phyloP scores from a whole-genome alignment of 2,113 vertebrate genomes.

The Balaenoptera acutorostrata region DNA sequence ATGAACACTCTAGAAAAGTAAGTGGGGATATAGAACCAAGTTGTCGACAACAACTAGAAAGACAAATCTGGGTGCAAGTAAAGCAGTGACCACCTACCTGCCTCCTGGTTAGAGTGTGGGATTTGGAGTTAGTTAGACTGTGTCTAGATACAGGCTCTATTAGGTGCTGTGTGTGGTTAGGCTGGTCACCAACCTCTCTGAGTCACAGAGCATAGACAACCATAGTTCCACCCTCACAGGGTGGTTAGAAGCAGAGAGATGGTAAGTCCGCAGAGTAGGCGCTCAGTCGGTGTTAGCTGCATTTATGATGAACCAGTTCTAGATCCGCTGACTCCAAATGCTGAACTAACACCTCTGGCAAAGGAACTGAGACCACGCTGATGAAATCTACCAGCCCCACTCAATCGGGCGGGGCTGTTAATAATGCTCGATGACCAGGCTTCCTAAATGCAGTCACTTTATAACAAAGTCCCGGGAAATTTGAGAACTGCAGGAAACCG shows the following conservation, averaged over 20 bases:
- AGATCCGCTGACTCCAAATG: not conserved
- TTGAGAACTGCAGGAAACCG: fast-evolving
- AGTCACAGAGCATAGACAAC: not conserved
- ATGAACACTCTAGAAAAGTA: not conserved
- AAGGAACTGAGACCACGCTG: not conserved
- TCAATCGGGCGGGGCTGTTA: not conserved
- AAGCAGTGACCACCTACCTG: not conserved
- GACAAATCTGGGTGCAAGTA: not conserved
- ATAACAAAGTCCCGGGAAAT: not conserved
- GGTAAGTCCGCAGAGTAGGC: not conserved
- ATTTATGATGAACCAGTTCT: too few relatives aligned
- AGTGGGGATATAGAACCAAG: fast-evolving
- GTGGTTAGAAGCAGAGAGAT: not conserved
- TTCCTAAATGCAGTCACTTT: not conserved
- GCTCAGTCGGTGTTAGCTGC: fast-evolving
- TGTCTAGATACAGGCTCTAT: not conserved
- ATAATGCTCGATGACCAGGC: fast-evolving
- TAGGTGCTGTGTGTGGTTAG: not conserved
- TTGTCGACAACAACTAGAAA: not conserved
- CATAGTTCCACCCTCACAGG: not conserved
- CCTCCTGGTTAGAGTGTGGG: not conserved
- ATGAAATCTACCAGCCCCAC: not conserved
- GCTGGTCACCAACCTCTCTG: not conserved
- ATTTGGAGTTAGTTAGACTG: not conserved
- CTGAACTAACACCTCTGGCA: fast-evolving